phyloP scores from a whole-genome alignment of 2,113 vertebrate species.

The Saguinus midas region DNA sequence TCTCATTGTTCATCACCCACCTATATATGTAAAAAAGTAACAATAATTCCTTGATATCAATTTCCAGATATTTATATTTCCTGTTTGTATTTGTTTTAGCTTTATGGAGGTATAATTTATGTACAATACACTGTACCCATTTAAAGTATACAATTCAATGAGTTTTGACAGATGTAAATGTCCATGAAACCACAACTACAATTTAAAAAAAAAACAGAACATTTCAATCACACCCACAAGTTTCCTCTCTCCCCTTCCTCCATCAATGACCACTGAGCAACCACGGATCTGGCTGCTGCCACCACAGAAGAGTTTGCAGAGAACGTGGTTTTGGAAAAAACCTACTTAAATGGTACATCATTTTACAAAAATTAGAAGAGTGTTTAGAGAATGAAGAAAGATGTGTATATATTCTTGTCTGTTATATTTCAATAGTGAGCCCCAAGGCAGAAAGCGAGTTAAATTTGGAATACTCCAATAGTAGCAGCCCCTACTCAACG shows the following conservation, averaged over 20 bases:
- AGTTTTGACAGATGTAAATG: background rate
- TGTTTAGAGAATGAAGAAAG: background rate
- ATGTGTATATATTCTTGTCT: background rate
- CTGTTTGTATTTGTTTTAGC: background rate
- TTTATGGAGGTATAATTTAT: background rate
- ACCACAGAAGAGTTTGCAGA: background rate
- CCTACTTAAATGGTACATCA: background rate
- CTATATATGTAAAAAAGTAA: background rate
- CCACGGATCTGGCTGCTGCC: background rate
- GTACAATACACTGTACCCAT: background rate
- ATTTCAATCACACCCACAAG: background rate
- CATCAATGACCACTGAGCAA: background rate
- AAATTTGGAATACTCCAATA: background rate
- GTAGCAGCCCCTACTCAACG: background rate
- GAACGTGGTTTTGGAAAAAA: background rate
- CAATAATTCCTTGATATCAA: background rate
- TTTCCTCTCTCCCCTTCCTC: background rate
- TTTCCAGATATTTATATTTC: background rate
- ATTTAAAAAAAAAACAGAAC: background rate
- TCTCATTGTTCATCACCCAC: too few species aligned
- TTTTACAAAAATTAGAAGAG: slow-evolving; percentile 1
- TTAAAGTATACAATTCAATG: background rate
- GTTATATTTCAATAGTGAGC: background rate
- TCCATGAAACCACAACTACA: background rate
- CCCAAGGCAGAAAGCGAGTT: background rate